These are phyloP conservation scores for Columba janthina DNA, from an alignment of 2,113 vertebrate species.

Conservation along the genomic window DNA sequence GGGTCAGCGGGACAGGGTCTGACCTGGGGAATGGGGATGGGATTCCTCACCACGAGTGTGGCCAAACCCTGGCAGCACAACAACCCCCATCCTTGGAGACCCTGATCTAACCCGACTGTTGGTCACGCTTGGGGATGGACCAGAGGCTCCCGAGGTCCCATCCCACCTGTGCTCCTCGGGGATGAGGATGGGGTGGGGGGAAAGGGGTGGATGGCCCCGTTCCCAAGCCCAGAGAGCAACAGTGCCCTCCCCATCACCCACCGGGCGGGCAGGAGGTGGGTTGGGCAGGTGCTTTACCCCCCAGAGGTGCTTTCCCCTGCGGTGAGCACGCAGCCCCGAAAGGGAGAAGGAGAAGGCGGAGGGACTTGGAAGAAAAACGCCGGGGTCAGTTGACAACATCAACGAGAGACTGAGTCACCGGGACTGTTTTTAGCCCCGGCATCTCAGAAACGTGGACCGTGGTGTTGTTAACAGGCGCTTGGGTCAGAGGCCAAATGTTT, in stretches of 20 bases:
- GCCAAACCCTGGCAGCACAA: neutral
- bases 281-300: neutral
- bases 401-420: conserved; percentile 25
- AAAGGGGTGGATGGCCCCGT: rapidly evolving
- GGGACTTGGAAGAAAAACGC: conserved; percentile 11
- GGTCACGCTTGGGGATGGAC: neutral
- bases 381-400: conserved; percentile 7
- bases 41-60: neutral
- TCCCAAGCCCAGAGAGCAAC: neutral
- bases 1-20: neutral
- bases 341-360: conserved; percentile 21
- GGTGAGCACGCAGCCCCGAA: neutral
- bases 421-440: conserved; percentile 44
- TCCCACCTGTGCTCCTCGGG: too few relatives aligned
- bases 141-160: neutral
- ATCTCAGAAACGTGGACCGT: neutral
- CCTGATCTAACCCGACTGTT: rapidly evolving
- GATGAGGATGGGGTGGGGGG: neutral
- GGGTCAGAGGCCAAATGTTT: conserved; percentile 61
- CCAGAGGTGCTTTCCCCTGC: rapidly evolving
- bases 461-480: conserved; percentile 10
- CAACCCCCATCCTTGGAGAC: neutral
- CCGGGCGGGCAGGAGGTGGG: neutral
- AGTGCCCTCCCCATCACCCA: neutral
- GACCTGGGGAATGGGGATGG: neutral